phyloP scores from a whole-genome alignment of 2,888 invertebrate genomes.

The Leptinotarsa peninsularis region DNA sequence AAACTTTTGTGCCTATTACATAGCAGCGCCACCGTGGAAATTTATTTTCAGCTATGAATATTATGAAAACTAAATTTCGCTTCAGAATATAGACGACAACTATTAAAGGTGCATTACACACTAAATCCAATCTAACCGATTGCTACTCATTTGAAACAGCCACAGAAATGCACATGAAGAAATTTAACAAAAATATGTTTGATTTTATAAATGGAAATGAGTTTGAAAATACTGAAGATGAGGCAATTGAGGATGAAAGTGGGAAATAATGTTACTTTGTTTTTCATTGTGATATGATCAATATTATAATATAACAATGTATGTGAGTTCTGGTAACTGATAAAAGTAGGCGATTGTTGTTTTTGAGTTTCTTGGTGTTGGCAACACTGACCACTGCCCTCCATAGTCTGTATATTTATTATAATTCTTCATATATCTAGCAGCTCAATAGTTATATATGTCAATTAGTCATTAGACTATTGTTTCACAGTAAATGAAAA shows the following conservation, averaged over 20 bases:
- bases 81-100: background rate
- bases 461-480: too few relatives aligned
- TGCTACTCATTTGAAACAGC: constrained; percentile 1
- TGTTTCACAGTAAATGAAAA: too few relatives aligned
- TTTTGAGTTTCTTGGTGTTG: background rate
- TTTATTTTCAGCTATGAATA: constrained; percentile 1
- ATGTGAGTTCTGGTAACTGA: background rate
- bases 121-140: background rate
- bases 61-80: constrained; percentile 9
- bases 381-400: background rate
- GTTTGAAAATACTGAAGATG: background rate
- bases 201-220: background rate
- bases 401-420: too few relatives aligned
- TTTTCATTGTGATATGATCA: background rate
- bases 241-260: background rate
- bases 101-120: background rate
- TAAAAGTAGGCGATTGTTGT: background rate
- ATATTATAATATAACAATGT: background rate
- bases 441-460: too few relatives aligned
- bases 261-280: background rate
- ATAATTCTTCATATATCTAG: too few relatives aligned
- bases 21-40: constrained; percentile 1
- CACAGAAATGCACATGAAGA: constrained; percentile 7
- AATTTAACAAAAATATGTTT: constrained; percentile 3
- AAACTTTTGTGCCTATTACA: background rate